phyloP scores from a whole-genome alignment of 2,113 vertebrate species.

The Tyto alba region DNA sequence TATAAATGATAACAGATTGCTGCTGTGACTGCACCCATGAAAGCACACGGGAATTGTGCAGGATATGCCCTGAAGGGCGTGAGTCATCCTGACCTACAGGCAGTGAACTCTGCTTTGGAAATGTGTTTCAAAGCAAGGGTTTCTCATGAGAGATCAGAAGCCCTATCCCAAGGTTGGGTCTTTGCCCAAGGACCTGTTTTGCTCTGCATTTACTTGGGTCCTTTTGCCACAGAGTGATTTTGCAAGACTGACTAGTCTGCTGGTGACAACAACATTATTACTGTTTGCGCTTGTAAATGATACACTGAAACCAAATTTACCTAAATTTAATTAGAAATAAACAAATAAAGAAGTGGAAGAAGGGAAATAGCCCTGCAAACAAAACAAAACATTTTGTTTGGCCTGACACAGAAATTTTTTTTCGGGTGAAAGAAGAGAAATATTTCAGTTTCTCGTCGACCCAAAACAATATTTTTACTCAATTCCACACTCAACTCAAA shows the following conservation, averaged over 20 bases:
- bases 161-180: not conserved
- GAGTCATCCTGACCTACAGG: slow-evolving; percentile 36
- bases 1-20: slow-evolving; percentile 55
- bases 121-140: not conserved
- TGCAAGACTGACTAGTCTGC: not conserved
- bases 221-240: not conserved
- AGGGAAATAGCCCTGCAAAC: not conserved
- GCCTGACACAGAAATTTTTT: not conserved
- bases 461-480: not conserved
- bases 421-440: not conserved
- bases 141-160: not conserved
- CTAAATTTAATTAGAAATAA: slow-evolving; percentile 25
- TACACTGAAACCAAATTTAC: slow-evolving; percentile 9
- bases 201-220: not conserved
- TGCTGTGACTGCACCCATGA: slow-evolving; percentile 20
- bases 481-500: not conserved
- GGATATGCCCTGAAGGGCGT: slow-evolving; percentile 9
- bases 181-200: slow-evolving; percentile 14
- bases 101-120: slow-evolving; percentile 32
- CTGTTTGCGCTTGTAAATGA: not conserved
- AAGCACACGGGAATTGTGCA: not conserved
- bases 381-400: slow-evolving; percentile 34
- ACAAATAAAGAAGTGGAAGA: not conserved
- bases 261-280: not conserved
- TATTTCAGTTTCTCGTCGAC: slow-evolving; percentile 1